Conservation (phyloP, 2,888 invertebrate species). For the Macropis europaea region DNA sequence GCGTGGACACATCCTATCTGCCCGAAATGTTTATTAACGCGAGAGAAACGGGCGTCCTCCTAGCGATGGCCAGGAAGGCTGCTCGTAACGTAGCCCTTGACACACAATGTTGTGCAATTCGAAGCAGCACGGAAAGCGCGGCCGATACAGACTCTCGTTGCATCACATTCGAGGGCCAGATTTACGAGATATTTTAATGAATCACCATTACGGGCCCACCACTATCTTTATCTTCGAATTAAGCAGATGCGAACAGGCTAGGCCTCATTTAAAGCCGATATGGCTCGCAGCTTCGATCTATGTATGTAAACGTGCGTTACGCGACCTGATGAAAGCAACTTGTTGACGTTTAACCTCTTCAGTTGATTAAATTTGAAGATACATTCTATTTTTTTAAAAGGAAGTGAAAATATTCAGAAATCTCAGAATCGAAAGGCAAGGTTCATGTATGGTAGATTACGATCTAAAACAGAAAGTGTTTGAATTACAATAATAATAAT, state of each 20-base stretch:
- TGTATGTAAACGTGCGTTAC: no score
- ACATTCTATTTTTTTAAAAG: no score
- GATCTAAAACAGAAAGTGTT: no score
- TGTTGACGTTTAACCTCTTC: no score
- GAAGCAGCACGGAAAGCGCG: conserved; percentile 65
- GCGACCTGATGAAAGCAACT: no score
- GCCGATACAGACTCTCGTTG: conserved; percentile 54
- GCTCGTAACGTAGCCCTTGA: conserved; percentile 71
- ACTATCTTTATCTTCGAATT: background rate
- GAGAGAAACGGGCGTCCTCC: background rate
- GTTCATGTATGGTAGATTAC: no score
- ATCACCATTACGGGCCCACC: conserved; percentile 5
- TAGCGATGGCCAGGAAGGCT: conserved; percentile 18
- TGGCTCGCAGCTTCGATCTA: background rate
- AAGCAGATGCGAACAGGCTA: background rate
- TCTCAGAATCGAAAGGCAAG: no score
- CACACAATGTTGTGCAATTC: conserved; percentile 72
- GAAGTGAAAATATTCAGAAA: no score
- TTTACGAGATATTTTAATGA: conserved; percentile 21
- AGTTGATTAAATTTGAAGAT: no score
- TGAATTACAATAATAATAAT: no score
- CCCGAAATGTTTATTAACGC: conserved; percentile 57
- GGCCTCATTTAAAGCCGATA: background rate
- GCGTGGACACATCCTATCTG: background rate
- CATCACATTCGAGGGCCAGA: conserved; percentile 57